Base-by-base conservation (phyloP, 2,797 vertebrate genomes). In the Falco cherrug region DNA sequence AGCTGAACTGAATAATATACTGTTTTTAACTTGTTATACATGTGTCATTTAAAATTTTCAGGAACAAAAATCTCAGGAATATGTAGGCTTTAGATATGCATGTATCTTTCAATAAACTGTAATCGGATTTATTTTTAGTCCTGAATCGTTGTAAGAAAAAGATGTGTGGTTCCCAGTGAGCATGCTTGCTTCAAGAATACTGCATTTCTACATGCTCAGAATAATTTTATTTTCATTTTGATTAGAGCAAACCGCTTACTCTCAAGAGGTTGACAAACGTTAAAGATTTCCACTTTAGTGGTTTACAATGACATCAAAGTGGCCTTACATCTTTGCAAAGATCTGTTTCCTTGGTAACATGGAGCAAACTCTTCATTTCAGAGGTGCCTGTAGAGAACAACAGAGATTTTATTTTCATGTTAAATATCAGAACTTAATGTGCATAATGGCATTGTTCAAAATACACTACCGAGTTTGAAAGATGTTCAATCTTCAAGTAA, bases 221-320 rank as follows among this genome's bases (percentile, higher is more conserved):
- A 98, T 97, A 96, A 97, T 97, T 96, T 95, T 95, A 89, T 97
- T 94, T 97, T 97, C 95, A 97, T 97, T 98, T 97, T 98, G 95
- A 98, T 97, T 97, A 97, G 73, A 97, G 86, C 31, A 96, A 97
- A 95, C 89, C 33, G 39, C 90, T 98, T 97, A 93, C 51, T 96
- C 95, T 97, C 93, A 95, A 97, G 95, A 96, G 96, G 82, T 90
- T 97, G 95, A 95, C 86, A 97, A 95, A 96, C 39, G 84, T 96
- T 97, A 97, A 97, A 97, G 91, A 95, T 97, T 98, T 98, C 89
- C 91, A 96, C 95, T 97, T 97, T 97, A 94, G 79, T 94, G 92
- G 84, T 97, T 98, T 97, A 93, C 95, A 96, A 60, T 96, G 91
- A 97, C 96, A 98, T 98, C 93, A 97, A 92, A 97, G 94, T 93